phyloP scores from a whole-genome alignment of 2,113 vertebrate genomes.

The Lepus europaeus region DNA sequence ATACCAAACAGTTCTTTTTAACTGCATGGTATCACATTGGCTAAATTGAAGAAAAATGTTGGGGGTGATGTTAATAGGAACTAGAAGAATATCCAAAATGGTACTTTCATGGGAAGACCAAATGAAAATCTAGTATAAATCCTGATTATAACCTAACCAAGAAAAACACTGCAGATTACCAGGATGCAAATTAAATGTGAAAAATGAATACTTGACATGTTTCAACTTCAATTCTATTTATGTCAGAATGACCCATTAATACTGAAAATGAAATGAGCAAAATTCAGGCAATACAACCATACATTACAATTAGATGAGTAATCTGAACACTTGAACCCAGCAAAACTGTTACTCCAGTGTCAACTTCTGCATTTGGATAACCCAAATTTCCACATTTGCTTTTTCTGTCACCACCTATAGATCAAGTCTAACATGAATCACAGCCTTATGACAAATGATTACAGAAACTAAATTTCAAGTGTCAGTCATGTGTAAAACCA shows the following conservation, averaged over 20 bases:
- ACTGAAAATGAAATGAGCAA: conserved; percentile 79
- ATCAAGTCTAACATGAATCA: conserved; percentile 72
- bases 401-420: conserved; percentile 79
- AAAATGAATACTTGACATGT: conserved; percentile 84
- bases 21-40: conserved; percentile 73
- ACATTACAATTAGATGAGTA: conserved; percentile 71
- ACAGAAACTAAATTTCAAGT: conserved; percentile 72
- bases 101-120: conserved; percentile 82
- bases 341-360: conserved; percentile 78
- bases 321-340: conserved; percentile 72
- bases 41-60: conserved; percentile 83
- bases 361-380: conserved; percentile 68
- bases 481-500: conserved; percentile 69
- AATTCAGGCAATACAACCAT: conserved; percentile 76
- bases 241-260: conserved; percentile 86
- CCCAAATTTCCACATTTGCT: conserved; percentile 54
- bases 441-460: conserved; percentile 67
- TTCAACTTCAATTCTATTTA: conserved; percentile 87
- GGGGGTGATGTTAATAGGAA: conserved; percentile 81
- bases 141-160: conserved; percentile 87
- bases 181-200: conserved; percentile 87
- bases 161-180: conserved; percentile 84
- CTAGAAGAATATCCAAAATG: conserved; percentile 79
- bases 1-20: conserved; percentile 73
- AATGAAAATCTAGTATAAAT: conserved; percentile 82